phyloP scores from a whole-genome alignment of 2,888 invertebrate species.

The Crematogaster levior region DNA sequence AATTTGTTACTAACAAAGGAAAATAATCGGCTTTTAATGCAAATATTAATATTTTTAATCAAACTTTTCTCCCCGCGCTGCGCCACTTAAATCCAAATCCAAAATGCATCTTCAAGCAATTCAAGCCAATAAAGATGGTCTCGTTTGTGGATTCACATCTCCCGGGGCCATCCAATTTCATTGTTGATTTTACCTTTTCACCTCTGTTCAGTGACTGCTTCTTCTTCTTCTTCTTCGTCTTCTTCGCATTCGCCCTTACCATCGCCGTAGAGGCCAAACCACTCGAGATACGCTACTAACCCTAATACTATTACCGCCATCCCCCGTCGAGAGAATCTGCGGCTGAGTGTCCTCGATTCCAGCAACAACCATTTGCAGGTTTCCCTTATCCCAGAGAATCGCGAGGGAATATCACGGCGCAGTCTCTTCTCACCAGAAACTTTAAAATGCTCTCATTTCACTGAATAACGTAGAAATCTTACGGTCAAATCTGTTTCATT shows the following conservation, averaged over 20 bases:
- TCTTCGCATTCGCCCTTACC: constrained; percentile 56
- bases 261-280: constrained; percentile 58
- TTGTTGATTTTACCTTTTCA: constrained; percentile 75
- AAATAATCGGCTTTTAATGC: constrained; percentile 58
- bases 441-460: constrained; percentile 67
- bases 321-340: constrained; percentile 66
- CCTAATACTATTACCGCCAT: constrained; percentile 77
- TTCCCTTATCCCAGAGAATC: constrained; percentile 67
- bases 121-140: constrained; percentile 72
- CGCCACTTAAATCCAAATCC: constrained; percentile 66
- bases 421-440: constrained; percentile 61
- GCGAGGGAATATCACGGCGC: constrained; percentile 58
- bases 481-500: constrained; percentile 39
- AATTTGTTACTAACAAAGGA: constrained; percentile 35
- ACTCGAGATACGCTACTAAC: constrained; percentile 78
- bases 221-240: constrained; percentile 51
- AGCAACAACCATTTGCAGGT: constrained; percentile 75
- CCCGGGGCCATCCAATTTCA: constrained; percentile 52
- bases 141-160: constrained; percentile 27
- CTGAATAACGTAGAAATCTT: constrained; percentile 68
- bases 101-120: constrained; percentile 76
- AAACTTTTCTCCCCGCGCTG: constrained; percentile 49
- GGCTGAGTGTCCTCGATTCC: constrained; percentile 73
- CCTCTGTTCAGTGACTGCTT: constrained; percentile 50
- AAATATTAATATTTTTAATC: constrained; percentile 75